Percentiles rank a stretch among this genome's conserved stretches.
Evolutionary conservation across 2,797 vertebrate genomes (phyloP).

Genomic region (Streptopelia turtur): DNA sequence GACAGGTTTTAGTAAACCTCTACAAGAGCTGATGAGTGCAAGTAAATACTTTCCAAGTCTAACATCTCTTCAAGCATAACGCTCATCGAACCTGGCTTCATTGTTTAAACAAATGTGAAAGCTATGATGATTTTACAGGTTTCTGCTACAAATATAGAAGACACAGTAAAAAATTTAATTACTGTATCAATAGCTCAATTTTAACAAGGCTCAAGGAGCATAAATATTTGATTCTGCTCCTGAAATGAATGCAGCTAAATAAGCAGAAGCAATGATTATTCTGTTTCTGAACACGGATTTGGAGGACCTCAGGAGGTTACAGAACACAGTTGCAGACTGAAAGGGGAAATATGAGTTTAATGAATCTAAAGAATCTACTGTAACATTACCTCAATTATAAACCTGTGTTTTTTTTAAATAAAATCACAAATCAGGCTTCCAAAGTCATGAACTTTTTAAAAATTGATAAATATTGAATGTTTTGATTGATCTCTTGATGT

Average conservation of each 20-base stretch:
- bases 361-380: not conserved
- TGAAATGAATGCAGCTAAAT: not conserved
- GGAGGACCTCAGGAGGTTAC: not conserved
- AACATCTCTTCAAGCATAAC: not conserved
- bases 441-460: rapidly evolving
- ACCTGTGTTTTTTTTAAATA: not conserved
- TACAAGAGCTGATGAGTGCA: not conserved
- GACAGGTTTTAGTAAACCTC: not conserved
- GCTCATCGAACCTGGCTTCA: rapidly evolving
- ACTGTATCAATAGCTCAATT: not conserved
- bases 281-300: not conserved
- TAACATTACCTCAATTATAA: not conserved
- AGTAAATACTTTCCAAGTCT: not conserved
- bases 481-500: not conserved
- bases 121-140: not conserved
- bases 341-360: not conserved
- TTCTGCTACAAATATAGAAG: not conserved
- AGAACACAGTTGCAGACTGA: not conserved
- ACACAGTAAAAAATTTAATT: slow-evolving; percentile 18
- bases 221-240: not conserved
- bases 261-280: not conserved
- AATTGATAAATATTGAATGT: not conserved
- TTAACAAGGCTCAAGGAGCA: not conserved
- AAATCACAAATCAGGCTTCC: not conserved
- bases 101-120: not conserved